phyloP scores from a whole-genome alignment of 1,140 invertebrate species.

The Lineus longissimus region DNA sequence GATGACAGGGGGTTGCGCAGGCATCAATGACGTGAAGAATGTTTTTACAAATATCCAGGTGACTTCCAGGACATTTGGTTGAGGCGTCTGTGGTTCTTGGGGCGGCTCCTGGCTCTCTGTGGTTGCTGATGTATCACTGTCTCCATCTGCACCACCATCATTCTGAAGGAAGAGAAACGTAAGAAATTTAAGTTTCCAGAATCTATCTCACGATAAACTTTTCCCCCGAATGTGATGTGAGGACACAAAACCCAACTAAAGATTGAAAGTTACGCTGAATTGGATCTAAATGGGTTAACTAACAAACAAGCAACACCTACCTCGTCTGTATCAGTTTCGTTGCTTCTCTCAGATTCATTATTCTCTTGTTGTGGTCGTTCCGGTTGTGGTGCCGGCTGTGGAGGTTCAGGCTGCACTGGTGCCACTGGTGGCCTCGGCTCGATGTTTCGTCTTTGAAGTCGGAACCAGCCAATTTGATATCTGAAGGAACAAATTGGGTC shows the following conservation, averaged over 20 bases:
- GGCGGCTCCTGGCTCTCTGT: not conserved
- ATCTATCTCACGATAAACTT: no score
- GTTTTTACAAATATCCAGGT: constrained; percentile 72
- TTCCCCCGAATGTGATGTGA: no score
- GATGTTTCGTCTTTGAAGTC: constrained; percentile 35
- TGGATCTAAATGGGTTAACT: no score
- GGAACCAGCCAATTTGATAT: constrained; percentile 39
- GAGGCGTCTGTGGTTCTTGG: not conserved
- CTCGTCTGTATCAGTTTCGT: no score
- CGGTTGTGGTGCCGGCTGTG: constrained; percentile 54
- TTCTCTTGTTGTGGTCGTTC: constrained; percentile 5
- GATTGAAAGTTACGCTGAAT: no score
- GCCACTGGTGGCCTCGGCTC: constrained; percentile 61
- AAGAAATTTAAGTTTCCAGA: no score
- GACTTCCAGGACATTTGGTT: constrained; percentile 32
- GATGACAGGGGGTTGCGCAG: constrained; percentile 54
- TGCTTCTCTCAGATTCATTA: not conserved
- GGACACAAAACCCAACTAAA: no score
- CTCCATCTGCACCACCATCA: no score
- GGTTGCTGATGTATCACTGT: no score
- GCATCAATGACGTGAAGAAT: constrained; percentile 74
- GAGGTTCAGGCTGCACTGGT: constrained; percentile 53
- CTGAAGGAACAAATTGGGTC: constrained; percentile 19
- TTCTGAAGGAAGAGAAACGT: no score
- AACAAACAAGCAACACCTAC: no score